Conservation (phyloP, 2,888 invertebrate genomes). For the Tenthredo livida region DNA sequence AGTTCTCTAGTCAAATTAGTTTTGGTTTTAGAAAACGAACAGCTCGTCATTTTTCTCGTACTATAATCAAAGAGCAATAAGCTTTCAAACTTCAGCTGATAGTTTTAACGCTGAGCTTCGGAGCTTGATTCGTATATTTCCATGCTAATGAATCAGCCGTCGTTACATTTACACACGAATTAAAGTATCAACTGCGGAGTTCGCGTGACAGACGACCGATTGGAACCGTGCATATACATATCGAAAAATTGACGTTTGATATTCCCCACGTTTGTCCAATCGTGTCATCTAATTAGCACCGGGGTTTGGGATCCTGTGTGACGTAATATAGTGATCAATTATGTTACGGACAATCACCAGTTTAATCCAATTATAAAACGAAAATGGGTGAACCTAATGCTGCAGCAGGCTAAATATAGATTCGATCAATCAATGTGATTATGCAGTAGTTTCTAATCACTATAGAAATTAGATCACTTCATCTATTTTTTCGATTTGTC, state of each 20-base stretch:
- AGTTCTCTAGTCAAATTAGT: not conserved
- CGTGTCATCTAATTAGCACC: not conserved
- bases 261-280: not conserved
- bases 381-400: not conserved
- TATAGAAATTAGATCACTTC: not conserved
- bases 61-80: not conserved
- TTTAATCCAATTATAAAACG: slow-evolving; percentile 5
- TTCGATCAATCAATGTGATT: not conserved
- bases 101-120: not conserved
- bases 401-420: not conserved
- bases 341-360: not conserved
- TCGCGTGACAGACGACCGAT: slow-evolving; percentile 11
- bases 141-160: slow-evolving; percentile 34
- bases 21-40: not conserved
- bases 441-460: not conserved
- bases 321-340: slow-evolving; percentile 1
- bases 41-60: not conserved
- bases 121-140: slow-evolving; percentile 20
- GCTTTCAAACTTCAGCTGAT: not conserved
- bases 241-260: slow-evolving; percentile 36
- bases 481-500: not conserved
- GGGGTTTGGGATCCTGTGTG: not conserved
- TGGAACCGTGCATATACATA: not conserved
- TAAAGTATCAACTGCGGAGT: slow-evolving; percentile 9
- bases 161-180: slow-evolving; percentile 37